phyloP scores from a whole-genome alignment of 2,888 invertebrate species.

The Drosophila limbata region DNA sequence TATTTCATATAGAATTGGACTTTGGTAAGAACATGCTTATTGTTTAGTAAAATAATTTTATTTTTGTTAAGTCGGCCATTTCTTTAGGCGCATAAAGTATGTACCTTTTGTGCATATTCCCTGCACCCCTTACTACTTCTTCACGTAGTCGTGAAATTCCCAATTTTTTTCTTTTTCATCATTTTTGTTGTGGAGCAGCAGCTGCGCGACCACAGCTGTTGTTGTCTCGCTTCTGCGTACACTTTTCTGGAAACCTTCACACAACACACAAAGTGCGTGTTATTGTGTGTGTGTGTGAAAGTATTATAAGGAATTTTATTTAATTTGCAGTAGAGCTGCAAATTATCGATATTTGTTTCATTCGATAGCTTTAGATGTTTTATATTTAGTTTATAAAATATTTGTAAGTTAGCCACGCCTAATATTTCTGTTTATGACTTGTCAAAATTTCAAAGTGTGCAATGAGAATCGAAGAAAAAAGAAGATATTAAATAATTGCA shows the following conservation, averaged over 20 bases:
- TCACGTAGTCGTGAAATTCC: slow-evolving; percentile 42
- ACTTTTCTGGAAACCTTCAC: slow-evolving; percentile 36
- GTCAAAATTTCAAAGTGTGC: slow-evolving; percentile 70
- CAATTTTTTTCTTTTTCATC: slow-evolving; percentile 52
- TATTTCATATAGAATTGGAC: slow-evolving; percentile 9
- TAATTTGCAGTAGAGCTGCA: not conserved
- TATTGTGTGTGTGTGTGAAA: not conserved
- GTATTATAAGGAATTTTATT: not conserved
- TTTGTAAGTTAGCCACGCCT: slow-evolving; percentile 37
- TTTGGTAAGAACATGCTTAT: slow-evolving; percentile 35
- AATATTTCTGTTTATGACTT: slow-evolving; percentile 47
- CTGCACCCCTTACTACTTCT: slow-evolving; percentile 22
- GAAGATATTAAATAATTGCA: slow-evolving; percentile 47
- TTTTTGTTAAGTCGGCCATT: not conserved
- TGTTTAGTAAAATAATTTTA: not conserved
- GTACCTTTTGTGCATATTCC: slow-evolving; percentile 17
- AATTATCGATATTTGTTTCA: not conserved
- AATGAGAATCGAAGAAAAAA: slow-evolving; percentile 67
- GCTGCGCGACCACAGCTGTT: slow-evolving; percentile 70
- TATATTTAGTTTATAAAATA: not conserved
- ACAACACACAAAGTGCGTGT: slow-evolving; percentile 1
- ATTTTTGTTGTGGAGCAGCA: slow-evolving; percentile 64
- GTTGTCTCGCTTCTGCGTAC: slow-evolving; percentile 70
- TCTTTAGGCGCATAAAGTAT: slow-evolving; percentile 10
- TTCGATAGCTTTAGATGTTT: too few relatives aligned